These are phyloP conservation scores for Amphibalanus amphitrite DNA, from an alignment of 1,140 invertebrate species.

Conservation along the genomic window DNA sequence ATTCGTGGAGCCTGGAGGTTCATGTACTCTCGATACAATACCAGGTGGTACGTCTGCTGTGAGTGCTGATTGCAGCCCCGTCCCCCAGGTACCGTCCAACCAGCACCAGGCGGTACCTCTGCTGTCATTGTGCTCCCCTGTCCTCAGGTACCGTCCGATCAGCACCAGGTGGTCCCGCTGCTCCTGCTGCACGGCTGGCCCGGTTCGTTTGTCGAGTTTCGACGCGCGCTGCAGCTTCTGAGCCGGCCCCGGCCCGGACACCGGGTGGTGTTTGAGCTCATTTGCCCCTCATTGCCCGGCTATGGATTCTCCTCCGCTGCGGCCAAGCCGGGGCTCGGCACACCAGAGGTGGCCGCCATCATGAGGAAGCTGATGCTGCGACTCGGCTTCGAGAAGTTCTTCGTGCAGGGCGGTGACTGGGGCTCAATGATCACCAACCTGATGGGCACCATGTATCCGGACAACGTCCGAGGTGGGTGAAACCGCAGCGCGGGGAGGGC, in stretches of 20 bases:
- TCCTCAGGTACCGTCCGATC: neutral
- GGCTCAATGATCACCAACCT: slow-evolving; percentile 39
- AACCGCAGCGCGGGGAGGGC: no score
- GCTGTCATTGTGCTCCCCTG: no score
- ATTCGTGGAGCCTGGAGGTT: no score
- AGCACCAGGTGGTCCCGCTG: slow-evolving; percentile 35
- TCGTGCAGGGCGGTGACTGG: slow-evolving; percentile 75
- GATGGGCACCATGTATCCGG: slow-evolving; percentile 47
- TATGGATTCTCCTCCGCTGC: slow-evolving; percentile 63
- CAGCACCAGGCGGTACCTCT: no score
- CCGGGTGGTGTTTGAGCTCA: slow-evolving; percentile 55
- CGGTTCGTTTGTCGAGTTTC: slow-evolving; percentile 68
- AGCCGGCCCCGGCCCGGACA: slow-evolving; percentile 35
- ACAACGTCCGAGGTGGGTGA: slow-evolving; percentile 30
- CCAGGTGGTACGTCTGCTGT: no score
- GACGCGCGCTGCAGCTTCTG: slow-evolving; percentile 53
- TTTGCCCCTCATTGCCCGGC: slow-evolving; percentile 62
- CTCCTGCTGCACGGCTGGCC: slow-evolving; percentile 80
- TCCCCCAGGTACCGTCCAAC: no score
- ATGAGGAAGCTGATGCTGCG: slow-evolving; percentile 67
- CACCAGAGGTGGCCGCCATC: slow-evolving; percentile 44
- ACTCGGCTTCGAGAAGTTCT: slow-evolving; percentile 53
- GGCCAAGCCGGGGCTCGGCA: slow-evolving; percentile 29
- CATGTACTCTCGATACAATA: no score
- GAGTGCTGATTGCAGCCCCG: no score